phyloP scores from a whole-genome alignment of 2,888 invertebrate genomes.

The Pheosia tremula region DNA sequence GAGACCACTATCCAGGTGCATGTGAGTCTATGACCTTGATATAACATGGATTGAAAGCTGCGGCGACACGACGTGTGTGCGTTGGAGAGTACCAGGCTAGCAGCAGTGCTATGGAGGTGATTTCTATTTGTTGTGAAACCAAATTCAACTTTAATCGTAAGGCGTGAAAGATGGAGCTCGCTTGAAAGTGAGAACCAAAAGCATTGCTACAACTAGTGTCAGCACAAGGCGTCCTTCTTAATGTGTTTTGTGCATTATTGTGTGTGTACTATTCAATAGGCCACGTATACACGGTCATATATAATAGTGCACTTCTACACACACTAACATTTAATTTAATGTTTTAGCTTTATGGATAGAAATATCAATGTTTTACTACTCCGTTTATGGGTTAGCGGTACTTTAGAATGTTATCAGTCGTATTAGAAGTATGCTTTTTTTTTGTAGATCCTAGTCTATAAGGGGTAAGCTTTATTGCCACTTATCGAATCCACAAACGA shows the following conservation, averaged over 20 bases:
- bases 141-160: conserved; percentile 32
- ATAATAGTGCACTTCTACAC: conserved; percentile 3
- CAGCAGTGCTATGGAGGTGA: conserved; percentile 56
- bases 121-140: conserved; percentile 13
- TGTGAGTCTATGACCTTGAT: conserved; percentile 76
- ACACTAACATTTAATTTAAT: neutral
- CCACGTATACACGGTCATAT: conserved; percentile 45
- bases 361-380: neutral
- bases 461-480: too few species aligned
- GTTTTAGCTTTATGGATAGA: neutral
- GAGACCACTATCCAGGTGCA: conserved; percentile 57
- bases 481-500: too few species aligned
- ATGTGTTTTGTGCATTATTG: conserved; percentile 28
- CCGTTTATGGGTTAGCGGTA: neutral
- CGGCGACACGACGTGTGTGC: conserved; percentile 68
- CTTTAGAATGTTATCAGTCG: neutral
- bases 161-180: conserved; percentile 24
- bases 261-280: conserved; percentile 36
- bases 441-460: too few species aligned
- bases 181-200: conserved; percentile 22
- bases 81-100: conserved; percentile 69
- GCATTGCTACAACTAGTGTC: conserved; percentile 32
- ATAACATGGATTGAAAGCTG: conserved; percentile 64
- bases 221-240: conserved; percentile 37
- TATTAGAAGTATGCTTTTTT: neutral